phyloP scores from a whole-genome alignment of 2,888 invertebrate genomes.

The Polietes domitor region DNA sequence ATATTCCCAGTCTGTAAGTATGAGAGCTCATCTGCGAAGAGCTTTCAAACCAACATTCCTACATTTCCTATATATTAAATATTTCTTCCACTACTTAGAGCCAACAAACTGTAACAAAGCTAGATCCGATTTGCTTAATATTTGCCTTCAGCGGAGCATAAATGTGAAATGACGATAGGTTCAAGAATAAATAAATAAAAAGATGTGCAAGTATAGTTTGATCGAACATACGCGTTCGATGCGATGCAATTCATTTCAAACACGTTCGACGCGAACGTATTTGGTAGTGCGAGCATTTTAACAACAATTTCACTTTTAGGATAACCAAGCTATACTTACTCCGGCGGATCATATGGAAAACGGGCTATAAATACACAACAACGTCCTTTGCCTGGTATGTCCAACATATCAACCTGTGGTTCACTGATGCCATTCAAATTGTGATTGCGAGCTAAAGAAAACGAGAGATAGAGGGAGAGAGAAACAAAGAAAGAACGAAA shows the following conservation, averaged over 20 bases:
- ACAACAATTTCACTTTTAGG: neutral
- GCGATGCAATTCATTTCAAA: neutral
- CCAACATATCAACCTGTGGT: constrained; percentile 93
- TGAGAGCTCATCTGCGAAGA: no score
- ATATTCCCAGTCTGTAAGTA: no score
- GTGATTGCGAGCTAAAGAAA: constrained; percentile 78
- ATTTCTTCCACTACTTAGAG: no score
- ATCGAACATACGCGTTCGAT: neutral
- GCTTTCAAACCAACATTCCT: no score
- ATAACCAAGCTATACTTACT: constrained; percentile 82
- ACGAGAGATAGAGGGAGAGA: neutral
- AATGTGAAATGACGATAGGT: no score
- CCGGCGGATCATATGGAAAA: constrained; percentile 87
- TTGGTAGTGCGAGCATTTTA: neutral
- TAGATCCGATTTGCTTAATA: no score
- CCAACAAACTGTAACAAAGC: no score
- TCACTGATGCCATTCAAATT: constrained; percentile 85
- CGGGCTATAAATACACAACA: constrained; percentile 96
- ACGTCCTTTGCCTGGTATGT: constrained; percentile 95
- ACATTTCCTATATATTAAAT: no score
- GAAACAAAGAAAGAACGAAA: neutral
- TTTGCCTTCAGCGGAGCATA: no score
- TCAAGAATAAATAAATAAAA: no score
- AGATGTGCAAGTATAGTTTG: neutral
- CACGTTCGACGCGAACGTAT: no score